phyloP scores from a whole-genome alignment of 92 coral and sea anemone species.

The Epizoanthus ramosus region DNA sequence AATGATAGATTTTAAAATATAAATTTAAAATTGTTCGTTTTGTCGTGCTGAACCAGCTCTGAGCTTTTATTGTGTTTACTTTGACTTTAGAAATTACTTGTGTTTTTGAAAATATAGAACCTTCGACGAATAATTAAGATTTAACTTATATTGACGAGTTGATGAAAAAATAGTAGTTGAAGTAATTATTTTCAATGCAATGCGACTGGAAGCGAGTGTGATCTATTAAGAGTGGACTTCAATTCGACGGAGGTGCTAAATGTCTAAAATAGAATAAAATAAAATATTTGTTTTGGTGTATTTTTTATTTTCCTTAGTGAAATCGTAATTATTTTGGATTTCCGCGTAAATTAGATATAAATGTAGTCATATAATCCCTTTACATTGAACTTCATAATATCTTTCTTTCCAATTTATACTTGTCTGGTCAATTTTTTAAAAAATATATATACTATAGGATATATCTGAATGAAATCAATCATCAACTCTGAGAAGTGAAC shows the following conservation, averaged over 20 bases:
- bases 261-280: too few species aligned
- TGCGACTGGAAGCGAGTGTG: neutral
- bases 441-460: neutral
- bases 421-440: neutral
- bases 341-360: too few species aligned
- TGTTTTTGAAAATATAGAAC: neutral
- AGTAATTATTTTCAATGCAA: neutral
- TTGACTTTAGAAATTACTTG: neutral
- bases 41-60: neutral
- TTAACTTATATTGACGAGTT: neutral
- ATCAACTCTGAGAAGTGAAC: neutral
- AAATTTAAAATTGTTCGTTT: too few species aligned
- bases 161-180: neutral
- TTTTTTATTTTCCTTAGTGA: too few species aligned
- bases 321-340: too few species aligned
- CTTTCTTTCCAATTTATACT: neutral
- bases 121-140: neutral
- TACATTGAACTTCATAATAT: too few species aligned
- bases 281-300: too few species aligned
- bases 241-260: neutral
- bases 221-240: too few species aligned
- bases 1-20: too few species aligned
- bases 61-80: slow-evolving; percentile 12
- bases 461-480: neutral
- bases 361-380: too few species aligned